Base-by-base conservation (phyloP, 2,888 invertebrate genomes). In the Dioctria linearis region DNA sequence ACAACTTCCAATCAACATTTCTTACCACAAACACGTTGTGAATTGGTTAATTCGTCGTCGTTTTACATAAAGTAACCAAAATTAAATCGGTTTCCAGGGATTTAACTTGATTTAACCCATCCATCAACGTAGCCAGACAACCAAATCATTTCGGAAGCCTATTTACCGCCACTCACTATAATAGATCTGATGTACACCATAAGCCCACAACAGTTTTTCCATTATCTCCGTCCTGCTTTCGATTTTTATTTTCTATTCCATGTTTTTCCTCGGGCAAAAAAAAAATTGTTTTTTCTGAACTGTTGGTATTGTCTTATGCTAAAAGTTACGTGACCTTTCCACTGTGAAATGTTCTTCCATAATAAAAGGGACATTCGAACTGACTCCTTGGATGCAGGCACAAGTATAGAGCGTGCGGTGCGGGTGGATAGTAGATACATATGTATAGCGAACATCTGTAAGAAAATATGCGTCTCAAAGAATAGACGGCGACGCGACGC, bases 241-340 rank as follows among this genome's bases (percentile, higher is more conserved):
- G 67, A 67, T 54, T 79, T 46, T 6, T 46, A 46, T 54, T 57
- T 57, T 63, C 43, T 51, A 67, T 42, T 79, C 46, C 37, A 42
- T 54, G 78, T 65, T 51, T 42, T 78, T 46, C 46, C 46, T 46
- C 69, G n/a, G 59, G 25, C 49, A 13, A 37, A 25, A 40, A 40
- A 54, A 42, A 42, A 67, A 54, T 61, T 46, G 39, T 43, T 61
- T 37, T 80, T 59, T 71, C 42, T n/a, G 57, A 37, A 63, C 37
- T 65, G 65, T 61, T 49, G 51, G 80, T 40, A 42, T 46, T 65
- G 66, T 71, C 78, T 78, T 71, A 78, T 81, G 63, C 78, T 78
- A 81, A 81, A 81, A 78, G 71, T 78, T 81, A 81, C 81, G 81
- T 81, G 81, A 81, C 81, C 81, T 78, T 71, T 71, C 51, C 81